phyloP scores from a whole-genome alignment of 2,113 vertebrate genomes.

The Salvator merianae region DNA sequence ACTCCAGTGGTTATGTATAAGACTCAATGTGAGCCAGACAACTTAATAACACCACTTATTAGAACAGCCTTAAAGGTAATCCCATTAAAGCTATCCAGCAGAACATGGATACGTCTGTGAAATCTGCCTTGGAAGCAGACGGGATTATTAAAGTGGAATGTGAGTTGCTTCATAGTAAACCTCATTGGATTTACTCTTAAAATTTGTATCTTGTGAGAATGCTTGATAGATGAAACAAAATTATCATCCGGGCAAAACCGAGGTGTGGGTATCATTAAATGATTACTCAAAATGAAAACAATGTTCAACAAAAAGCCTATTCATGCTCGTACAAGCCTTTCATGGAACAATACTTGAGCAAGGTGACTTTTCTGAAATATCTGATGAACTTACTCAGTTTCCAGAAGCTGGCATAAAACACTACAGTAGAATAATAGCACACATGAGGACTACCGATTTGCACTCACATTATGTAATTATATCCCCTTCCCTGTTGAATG shows the following conservation, averaged over 20 bases:
- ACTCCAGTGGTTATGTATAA: constrained; percentile 58
- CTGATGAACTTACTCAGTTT: not conserved
- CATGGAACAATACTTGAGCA: not conserved
- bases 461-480: not conserved
- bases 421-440: accelerated
- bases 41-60: constrained; percentile 72
- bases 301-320: not conserved
- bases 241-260: accelerated
- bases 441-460: accelerated
- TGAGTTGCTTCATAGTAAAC: constrained; percentile 60
- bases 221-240: accelerated
- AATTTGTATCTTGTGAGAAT: not conserved
- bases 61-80: constrained; percentile 73
- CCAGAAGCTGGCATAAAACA: not conserved
- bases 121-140: constrained; percentile 67
- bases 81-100: constrained; percentile 70
- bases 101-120: constrained; percentile 64
- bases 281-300: not conserved
- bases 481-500: no score
- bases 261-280: not conserved
- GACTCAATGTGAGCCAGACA: constrained; percentile 57
- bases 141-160: constrained; percentile 62
- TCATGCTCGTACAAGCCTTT: constrained; percentile 2
- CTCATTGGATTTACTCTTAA: constrained; percentile 13
- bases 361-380: constrained; percentile 1